Percentiles rank a stretch among this genome's conserved stretches.
These are phyloP conservation scores for Heteromurus nitidus DNA, from an alignment of 2,888 invertebrate genomes.

Conservation along the genomic window DNA sequence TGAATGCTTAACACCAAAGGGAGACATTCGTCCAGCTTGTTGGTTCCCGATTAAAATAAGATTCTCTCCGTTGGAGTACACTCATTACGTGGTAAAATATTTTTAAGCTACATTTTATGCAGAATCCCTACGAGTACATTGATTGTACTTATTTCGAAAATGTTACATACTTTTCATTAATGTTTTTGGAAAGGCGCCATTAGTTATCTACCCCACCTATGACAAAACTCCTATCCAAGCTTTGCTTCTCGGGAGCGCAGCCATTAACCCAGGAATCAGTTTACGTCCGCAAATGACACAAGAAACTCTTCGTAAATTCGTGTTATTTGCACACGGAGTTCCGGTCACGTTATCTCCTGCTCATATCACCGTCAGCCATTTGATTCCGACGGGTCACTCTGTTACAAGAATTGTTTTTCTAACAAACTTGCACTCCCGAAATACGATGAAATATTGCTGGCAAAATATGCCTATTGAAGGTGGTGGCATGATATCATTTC, in stretches of 20 bases:
- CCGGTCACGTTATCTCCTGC: conserved; percentile 66
- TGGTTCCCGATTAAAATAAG: conserved; percentile 68
- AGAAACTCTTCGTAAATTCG: conserved; percentile 36
- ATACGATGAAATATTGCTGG: conserved; percentile 69
- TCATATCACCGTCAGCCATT: conserved; percentile 60
- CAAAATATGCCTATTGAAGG: conserved; percentile 64
- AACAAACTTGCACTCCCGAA: conserved; percentile 65
- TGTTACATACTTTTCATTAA: neutral
- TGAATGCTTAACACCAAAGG: conserved; percentile 66
- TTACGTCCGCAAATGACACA: conserved; percentile 41
- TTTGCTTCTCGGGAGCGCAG: conserved; percentile 49
- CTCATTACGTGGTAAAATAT: conserved; percentile 54
- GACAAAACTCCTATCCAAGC: conserved; percentile 45
- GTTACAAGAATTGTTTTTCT: conserved; percentile 66
- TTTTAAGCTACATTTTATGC: neutral
- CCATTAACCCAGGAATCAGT: conserved; percentile 38
- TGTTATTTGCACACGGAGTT: conserved; percentile 59
- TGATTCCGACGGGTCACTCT: conserved; percentile 68
- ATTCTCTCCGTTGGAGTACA: conserved; percentile 70
- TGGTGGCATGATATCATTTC: conserved; percentile 69
- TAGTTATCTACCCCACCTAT: conserved; percentile 51
- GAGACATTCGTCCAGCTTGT: conserved; percentile 57
- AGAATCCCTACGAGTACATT: neutral
- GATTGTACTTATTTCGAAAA: neutral
- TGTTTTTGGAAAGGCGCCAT: conserved; percentile 32